Percentiles rank a stretch among this genome's conserved stretches.
phyloP scores from a whole-genome alignment of 2,888 invertebrate species.

The Trachelus iudaicus region DNA sequence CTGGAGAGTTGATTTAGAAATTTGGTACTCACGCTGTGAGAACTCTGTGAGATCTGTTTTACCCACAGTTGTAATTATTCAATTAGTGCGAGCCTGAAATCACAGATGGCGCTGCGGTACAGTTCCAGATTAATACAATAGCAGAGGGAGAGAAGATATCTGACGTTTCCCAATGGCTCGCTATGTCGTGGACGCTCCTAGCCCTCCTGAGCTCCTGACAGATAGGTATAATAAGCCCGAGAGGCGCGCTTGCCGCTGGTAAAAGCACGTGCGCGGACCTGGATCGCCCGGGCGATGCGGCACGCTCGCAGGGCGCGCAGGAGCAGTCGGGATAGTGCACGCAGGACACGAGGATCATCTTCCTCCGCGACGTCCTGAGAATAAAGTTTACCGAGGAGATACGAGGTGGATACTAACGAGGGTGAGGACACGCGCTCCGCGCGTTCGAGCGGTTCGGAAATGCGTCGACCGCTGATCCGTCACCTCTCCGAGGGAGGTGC shows the following conservation, averaged over 20 bases:
- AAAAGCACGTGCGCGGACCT: constrained; percentile 7
- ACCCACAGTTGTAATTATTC: not conserved
- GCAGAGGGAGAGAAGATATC: not conserved
- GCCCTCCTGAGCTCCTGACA: not conserved
- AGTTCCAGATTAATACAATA: not conserved
- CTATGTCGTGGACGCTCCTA: not conserved
- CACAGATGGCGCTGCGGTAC: not conserved
- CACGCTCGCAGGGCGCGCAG: not conserved
- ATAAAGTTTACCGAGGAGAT: not conserved
- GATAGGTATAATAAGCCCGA: constrained; percentile 5
- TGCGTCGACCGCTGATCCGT: constrained; percentile 60
- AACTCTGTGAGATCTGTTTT: not conserved
- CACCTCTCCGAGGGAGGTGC: constrained; percentile 61
- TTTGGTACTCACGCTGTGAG: not conserved
- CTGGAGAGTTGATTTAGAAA: not conserved
- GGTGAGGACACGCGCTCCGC: not conserved
- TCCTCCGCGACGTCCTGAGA: not conserved
- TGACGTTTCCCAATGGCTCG: not conserved
- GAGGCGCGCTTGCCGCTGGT: not conserved
- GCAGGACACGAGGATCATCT: not conserved
- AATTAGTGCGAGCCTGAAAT: not conserved
- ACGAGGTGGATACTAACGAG: not conserved
- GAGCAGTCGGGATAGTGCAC: not conserved
- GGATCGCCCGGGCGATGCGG: constrained; percentile 4
- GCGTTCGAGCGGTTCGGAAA: constrained; percentile 29